These are phyloP conservation scores for Glossophaga mutica DNA, from an alignment of 2,797 vertebrate genomes.

Conservation along the genomic window DNA sequence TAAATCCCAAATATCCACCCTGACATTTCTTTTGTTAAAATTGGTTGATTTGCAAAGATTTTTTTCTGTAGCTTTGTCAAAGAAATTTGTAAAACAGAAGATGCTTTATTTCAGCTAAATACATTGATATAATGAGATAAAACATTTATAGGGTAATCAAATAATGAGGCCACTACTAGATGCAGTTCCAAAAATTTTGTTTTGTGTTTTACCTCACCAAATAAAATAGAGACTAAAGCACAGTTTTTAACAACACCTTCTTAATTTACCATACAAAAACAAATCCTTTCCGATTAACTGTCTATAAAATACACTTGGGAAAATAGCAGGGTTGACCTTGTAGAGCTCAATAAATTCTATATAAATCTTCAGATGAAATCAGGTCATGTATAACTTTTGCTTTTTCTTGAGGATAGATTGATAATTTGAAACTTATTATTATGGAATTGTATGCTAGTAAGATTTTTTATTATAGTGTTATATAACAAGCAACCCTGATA, in stretches of 20 bases:
- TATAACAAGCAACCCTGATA: neutral
- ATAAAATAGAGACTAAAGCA: neutral
- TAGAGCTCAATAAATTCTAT: neutral
- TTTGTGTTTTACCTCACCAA: neutral
- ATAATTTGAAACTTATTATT: neutral
- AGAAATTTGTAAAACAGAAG: neutral
- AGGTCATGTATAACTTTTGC: neutral
- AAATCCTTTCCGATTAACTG: neutral
- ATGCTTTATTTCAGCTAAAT: neutral
- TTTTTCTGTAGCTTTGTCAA: neutral
- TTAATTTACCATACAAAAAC: neutral
- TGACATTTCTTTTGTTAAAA: neutral
- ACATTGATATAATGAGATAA: neutral
- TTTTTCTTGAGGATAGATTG: neutral
- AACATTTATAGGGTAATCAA: neutral
- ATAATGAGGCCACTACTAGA: neutral
- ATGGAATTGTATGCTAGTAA: neutral
- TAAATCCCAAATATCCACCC: neutral
- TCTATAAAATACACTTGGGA: neutral
- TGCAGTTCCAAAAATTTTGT: neutral
- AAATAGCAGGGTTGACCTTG: neutral
- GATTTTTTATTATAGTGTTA: neutral
- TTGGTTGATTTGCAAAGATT: neutral
- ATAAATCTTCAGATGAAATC: neutral
- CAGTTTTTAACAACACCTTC: neutral